Conservation (phyloP, 2,888 invertebrate species). For the Parnassius glacialis region DNA sequence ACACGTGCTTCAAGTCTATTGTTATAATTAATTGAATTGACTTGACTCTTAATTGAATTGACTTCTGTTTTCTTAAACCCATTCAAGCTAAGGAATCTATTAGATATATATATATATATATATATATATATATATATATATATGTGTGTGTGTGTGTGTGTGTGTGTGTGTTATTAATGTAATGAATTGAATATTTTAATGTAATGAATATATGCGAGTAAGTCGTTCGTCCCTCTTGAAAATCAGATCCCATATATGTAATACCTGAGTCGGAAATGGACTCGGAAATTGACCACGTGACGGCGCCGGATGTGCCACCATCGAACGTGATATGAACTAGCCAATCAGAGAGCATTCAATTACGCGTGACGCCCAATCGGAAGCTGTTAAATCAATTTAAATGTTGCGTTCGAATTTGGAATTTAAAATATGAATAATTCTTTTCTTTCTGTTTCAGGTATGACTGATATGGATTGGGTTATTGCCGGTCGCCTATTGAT, state of each 20-base stretch:
- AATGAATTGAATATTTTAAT: no score
- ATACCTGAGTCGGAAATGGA: conserved; percentile 65
- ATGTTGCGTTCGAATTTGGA: conserved; percentile 28
- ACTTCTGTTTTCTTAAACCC: no score
- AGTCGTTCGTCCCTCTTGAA: not conserved
- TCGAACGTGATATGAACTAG: conserved; percentile 64
- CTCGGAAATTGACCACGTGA: conserved; percentile 73
- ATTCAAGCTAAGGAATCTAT: no score
- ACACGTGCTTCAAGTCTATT: no score
- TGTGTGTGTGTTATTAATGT: no score
- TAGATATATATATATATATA: no score
- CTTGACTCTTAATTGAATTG: no score
- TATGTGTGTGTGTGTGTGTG: no score
- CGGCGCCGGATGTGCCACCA: conserved; percentile 66
- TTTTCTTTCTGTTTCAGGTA: conserved; percentile 54
- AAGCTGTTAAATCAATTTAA: conserved; percentile 40
- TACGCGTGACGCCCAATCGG: conserved; percentile 44
- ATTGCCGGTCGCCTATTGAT: conserved; percentile 12
- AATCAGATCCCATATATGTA: conserved; percentile 23
- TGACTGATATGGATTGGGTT: conserved; percentile 43
- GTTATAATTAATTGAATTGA: no score
- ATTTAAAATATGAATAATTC: conserved; percentile 20
- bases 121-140: no score
- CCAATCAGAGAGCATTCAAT: conserved; percentile 71
- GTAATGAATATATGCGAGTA: no score